Evolutionary conservation across 2,797 vertebrate species (phyloP).

Genomic region (Alauda arvensis): DNA sequence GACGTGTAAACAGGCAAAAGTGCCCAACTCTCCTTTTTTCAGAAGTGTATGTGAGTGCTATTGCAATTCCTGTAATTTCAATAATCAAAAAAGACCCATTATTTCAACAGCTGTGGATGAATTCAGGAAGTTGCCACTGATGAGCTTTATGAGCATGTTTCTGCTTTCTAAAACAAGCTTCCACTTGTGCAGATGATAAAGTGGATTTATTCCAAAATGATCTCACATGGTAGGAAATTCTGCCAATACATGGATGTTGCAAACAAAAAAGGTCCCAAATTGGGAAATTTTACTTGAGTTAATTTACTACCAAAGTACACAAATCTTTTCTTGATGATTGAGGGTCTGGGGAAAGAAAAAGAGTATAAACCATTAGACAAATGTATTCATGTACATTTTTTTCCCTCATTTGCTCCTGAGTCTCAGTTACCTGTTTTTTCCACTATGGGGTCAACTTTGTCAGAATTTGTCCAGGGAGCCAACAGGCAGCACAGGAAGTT

Average conservation of each 20-base stretch:
- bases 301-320: not conserved
- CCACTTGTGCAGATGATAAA: not conserved
- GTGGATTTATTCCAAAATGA: not conserved
- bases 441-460: not conserved
- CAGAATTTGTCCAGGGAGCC: not conserved
- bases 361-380: not conserved
- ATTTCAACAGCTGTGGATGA: not conserved
- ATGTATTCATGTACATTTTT: not conserved
- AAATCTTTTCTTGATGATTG: not conserved
- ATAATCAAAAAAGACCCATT: not conserved
- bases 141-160: not conserved
- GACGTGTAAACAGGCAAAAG: not conserved
- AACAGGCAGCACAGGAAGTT: not conserved
- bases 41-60: not conserved
- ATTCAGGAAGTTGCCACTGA: not conserved
- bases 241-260: not conserved
- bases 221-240: not conserved
- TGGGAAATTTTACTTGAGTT: not conserved
- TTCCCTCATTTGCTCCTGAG: not conserved
- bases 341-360: not conserved
- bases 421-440: not conserved
- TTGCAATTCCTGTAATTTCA: not conserved
- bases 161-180: constrained; percentile 10
- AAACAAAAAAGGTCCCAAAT: not conserved
- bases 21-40: not conserved